Percentiles rank a stretch among this genome's conserved stretches.
Evolutionary conservation across 2,113 vertebrate genomes (phyloP).

Genomic region (Upupa epops): DNA sequence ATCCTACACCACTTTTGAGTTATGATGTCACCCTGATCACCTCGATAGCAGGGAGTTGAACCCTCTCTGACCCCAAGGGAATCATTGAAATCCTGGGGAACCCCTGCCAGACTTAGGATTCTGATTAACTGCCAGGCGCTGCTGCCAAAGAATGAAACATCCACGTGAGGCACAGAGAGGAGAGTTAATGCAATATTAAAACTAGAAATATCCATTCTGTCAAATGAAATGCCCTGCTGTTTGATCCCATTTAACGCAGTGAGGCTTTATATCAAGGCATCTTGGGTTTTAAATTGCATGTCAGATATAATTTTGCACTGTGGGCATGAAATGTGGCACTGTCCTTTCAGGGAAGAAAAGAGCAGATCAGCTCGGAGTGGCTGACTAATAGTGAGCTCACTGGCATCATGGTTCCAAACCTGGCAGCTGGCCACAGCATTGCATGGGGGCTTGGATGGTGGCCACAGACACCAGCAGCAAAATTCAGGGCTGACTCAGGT

Average conservation of each 20-base stretch:
- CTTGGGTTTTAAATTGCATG: constrained; percentile 70
- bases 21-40: neutral
- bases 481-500: neutral
- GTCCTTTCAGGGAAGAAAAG: constrained; percentile 21
- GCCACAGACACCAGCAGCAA: neutral
- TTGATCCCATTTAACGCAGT: constrained; percentile 75
- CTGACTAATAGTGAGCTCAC: constrained; percentile 6
- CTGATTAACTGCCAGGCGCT: neutral
- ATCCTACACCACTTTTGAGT: neutral
- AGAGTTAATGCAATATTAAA: constrained; percentile 59
- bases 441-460: neutral
- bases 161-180: constrained; percentile 12
- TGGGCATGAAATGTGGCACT: constrained; percentile 15
- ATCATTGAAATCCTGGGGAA: neutral
- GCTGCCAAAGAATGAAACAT: constrained; percentile 53
- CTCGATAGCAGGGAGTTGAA: neutral
- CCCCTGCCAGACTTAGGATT: neutral
- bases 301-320: constrained; percentile 66
- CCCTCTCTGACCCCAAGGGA: neutral
- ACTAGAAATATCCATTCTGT: constrained; percentile 59
- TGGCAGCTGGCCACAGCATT: neutral
- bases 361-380: neutral
- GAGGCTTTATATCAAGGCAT: constrained; percentile 64
- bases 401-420: neutral
- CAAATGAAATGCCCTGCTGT: constrained; percentile 65